Evolutionary conservation across 92 coral and sea anemone species (phyloP).

Genomic region (Actinernus sp.): DNA sequence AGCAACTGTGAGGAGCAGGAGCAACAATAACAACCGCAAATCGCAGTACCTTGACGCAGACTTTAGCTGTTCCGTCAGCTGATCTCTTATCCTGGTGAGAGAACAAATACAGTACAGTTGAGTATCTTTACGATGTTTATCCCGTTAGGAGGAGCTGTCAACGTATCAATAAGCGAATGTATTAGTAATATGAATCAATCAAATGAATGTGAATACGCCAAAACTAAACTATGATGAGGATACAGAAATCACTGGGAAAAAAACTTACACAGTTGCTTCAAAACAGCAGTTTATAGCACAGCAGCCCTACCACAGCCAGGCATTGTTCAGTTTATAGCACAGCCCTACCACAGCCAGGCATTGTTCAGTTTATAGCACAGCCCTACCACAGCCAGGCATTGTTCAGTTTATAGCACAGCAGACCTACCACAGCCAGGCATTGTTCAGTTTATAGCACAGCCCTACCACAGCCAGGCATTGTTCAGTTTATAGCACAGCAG

Average conservation of each 20-base stretch:
- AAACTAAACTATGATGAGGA: too few relatives aligned
- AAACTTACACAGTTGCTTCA: too few relatives aligned
- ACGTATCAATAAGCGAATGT: too few relatives aligned
- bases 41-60: conserved; percentile 75
- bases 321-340: too few relatives aligned
- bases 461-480: not conserved
- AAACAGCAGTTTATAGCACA: too few relatives aligned
- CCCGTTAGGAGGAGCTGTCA: too few relatives aligned
- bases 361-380: not conserved
- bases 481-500: not conserved
- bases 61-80: conserved; percentile 86
- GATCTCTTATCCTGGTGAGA: conserved; percentile 80
- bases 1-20: not conserved
- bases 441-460: not conserved
- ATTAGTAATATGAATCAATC: too few relatives aligned
- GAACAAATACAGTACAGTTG: not conserved
- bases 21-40: not conserved
- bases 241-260: too few relatives aligned
- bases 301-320: too few relatives aligned
- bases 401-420: not conserved
- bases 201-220: too few relatives aligned
- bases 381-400: not conserved
- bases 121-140: not conserved
- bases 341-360: not conserved
- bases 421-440: not conserved